These are phyloP conservation scores for Meteorus colon DNA, from an alignment of 2,888 invertebrate genomes.

Conservation along the genomic window DNA sequence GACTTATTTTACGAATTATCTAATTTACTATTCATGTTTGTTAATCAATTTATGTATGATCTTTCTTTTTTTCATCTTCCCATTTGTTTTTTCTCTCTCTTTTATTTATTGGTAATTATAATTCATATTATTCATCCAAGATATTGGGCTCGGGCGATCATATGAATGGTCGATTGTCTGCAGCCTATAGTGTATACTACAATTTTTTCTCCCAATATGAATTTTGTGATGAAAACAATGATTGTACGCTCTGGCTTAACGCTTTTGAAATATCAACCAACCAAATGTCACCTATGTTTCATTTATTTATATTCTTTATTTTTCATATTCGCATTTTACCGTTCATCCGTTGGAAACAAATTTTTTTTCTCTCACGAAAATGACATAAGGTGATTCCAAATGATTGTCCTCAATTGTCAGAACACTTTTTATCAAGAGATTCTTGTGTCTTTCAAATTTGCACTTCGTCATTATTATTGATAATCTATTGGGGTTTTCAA, in stretches of 20 bases:
- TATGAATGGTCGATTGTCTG: slow-evolving; percentile 44
- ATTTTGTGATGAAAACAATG: slow-evolving; percentile 27
- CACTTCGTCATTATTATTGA: slow-evolving; percentile 22
- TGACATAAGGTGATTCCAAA: slow-evolving; percentile 36
- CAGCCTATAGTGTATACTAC: slow-evolving; percentile 33
- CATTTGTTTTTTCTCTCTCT: slow-evolving; percentile 24
- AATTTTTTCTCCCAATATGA: not conserved
- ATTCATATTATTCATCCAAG: slow-evolving; percentile 23
- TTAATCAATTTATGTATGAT: slow-evolving; percentile 20
- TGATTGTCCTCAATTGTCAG: slow-evolving; percentile 57
- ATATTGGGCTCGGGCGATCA: slow-evolving; percentile 14
- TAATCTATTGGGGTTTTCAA: slow-evolving; percentile 34
- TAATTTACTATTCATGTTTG: slow-evolving; percentile 37
- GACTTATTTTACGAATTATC: not conserved
- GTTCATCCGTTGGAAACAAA: not conserved
- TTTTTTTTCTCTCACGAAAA: slow-evolving; percentile 30
- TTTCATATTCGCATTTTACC: not conserved
- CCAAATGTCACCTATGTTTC: not conserved
- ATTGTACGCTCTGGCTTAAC: slow-evolving; percentile 41
- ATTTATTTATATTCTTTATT: not conserved
- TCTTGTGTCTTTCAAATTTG: slow-evolving; percentile 18
- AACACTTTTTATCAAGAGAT: slow-evolving; percentile 32
- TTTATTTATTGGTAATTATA: not conserved
- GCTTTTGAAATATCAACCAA: slow-evolving; percentile 27
- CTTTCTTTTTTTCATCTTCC: slow-evolving; percentile 14